phyloP scores from a whole-genome alignment of 2,113 vertebrate genomes.

The Mellivora capensis region DNA sequence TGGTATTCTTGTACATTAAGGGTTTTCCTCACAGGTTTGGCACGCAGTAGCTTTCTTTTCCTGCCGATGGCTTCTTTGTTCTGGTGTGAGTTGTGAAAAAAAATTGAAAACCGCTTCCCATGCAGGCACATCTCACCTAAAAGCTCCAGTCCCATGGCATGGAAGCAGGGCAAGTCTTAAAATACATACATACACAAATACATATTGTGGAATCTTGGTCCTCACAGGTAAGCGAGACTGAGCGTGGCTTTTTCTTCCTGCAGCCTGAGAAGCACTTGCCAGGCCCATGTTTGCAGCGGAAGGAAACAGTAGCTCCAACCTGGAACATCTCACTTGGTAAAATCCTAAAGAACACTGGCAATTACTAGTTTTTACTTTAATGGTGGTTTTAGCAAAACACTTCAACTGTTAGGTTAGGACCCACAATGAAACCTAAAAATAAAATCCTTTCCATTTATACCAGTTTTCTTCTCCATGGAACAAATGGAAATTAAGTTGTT shows the following conservation, averaged over 20 bases:
- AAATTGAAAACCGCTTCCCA: background rate
- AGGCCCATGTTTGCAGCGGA: background rate
- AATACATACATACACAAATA: no score
- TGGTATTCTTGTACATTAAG: background rate
- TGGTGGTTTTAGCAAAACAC: slow-evolving; percentile 60
- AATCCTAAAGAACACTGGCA: slow-evolving; percentile 1
- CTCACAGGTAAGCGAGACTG: background rate
- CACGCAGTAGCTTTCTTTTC: background rate
- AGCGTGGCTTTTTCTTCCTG: background rate
- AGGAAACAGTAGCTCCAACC: background rate
- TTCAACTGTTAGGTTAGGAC: background rate
- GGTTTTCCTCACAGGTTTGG: background rate
- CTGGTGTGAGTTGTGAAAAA: background rate
- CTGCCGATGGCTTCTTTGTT: background rate
- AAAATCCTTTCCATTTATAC: slow-evolving; percentile 53
- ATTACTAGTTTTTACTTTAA: slow-evolving; percentile 54
- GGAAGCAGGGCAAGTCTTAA: background rate
- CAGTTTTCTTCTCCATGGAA: slow-evolving; percentile 2
- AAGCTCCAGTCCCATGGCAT: background rate
- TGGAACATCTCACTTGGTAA: background rate
- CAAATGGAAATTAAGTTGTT: background rate
- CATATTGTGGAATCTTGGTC: background rate
- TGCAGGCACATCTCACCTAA: background rate
- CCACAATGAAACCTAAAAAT: slow-evolving; percentile 63
- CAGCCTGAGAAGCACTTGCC: background rate